Evolutionary conservation across 2,888 invertebrate genomes (phyloP), one percentile per base, ranked within the genome.

Genomic region (Megamerina dolium): DNA sequence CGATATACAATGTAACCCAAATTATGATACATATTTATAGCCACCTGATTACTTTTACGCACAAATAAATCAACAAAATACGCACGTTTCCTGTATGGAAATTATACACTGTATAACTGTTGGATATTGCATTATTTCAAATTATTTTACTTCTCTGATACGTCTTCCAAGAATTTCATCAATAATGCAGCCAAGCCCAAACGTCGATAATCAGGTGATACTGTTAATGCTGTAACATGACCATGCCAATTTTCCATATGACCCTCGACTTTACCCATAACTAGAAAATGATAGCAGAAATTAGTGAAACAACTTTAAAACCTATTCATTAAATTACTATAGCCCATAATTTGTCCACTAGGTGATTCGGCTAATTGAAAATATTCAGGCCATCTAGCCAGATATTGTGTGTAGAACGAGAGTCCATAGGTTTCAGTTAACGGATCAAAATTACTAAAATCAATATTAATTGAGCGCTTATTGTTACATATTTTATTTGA

Each of bases 251-350:
- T 87, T 56, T 95, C 93, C 38, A 87, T 85, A 55, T 82, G 82
- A 0, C 99, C 99, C 75, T 99, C 99, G 0, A 95, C 90, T 74
- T 99, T 99, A 27, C 97, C 97, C 96, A 99, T 97, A 41, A 99
- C 95, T 96, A 64, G n/a, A n/a, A 51, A 78, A 41, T n/a, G 16
- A 32, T 27, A 37, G 16, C 3, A 12, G 21, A 17, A 18, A 32
- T 20, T 35, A 10, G 1, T n/a, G n/a, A 10, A 27, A 36, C 13
- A 41, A 2, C n/a, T 42, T 2, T 3, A 2, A 21, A 3, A 3
- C 2, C 43, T 18, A 40, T 20, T 5, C 14, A 13, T 30, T 9
- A 14, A 79, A 85, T 80, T 77, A 96, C 96, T 96, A 68, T 99
- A 99, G 52, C 97, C 99, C 93, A 99, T 96, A 48, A 97, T 91